These are phyloP conservation scores for Drosophila aldrichi DNA, from an alignment of 2,888 invertebrate genomes.

Conservation along the genomic window DNA sequence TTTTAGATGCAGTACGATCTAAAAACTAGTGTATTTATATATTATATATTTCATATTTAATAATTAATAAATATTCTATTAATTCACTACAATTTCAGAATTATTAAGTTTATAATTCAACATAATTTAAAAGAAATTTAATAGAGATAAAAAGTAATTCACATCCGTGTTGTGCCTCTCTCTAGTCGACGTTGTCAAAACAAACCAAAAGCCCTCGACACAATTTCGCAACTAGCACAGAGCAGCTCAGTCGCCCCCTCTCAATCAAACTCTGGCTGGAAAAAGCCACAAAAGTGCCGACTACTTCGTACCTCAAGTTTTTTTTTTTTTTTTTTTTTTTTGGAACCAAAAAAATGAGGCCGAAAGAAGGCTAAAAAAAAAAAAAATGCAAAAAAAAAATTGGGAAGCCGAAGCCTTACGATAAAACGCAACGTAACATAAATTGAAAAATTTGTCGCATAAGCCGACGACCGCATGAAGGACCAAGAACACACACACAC, in stretches of 20 bases:
- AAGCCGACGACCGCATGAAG: slow-evolving; percentile 63
- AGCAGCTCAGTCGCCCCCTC: slow-evolving; percentile 17
- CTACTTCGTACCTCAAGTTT: slow-evolving; percentile 51
- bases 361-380: slow-evolving; percentile 26
- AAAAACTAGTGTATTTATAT: too few species aligned
- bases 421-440: slow-evolving; percentile 54
- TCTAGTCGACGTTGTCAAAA: neutral
- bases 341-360: slow-evolving; percentile 61
- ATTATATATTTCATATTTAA: too few species aligned
- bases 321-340: slow-evolving; percentile 39
- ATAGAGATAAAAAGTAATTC: neutral
- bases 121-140: neutral
- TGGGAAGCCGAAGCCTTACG: slow-evolving; percentile 57
- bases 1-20: too few species aligned
- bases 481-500: slow-evolving; percentile 42
- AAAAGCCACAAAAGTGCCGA: slow-evolving; percentile 67
- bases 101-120: too few species aligned
- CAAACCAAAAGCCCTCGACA: slow-evolving; percentile 43
- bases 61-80: too few species aligned
- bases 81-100: too few species aligned
- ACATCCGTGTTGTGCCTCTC: neutral
- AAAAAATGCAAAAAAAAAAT: too few species aligned
- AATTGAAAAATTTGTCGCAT: slow-evolving; percentile 75
- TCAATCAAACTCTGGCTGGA: slow-evolving; percentile 32
- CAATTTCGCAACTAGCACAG: slow-evolving; percentile 33